A percentile compares a stretch with the other conserved stretches of the same genome.
phyloP scores from a whole-genome alignment of 2,797 vertebrate genomes.

The Eurystomus glaucurus region DNA sequence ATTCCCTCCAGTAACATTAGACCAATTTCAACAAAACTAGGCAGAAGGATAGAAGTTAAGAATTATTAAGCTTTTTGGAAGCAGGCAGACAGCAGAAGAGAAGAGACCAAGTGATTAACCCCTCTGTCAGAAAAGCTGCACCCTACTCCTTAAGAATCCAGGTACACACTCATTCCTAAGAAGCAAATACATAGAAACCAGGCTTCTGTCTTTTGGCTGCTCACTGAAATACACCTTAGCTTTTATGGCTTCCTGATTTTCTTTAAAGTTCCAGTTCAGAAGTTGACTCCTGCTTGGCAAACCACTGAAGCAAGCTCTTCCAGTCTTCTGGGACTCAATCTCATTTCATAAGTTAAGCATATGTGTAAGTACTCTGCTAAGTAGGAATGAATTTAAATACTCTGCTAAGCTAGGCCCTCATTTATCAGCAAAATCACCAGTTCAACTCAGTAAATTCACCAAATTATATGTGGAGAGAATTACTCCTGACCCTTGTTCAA shows the following conservation, averaged over 20 bases:
- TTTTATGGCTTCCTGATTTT: neutral
- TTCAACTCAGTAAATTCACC: neutral
- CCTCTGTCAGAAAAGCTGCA: neutral
- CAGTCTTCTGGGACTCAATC: neutral
- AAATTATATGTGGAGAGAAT: neutral
- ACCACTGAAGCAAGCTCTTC: neutral
- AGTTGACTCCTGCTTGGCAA: neutral
- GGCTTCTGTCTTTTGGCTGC: neutral
- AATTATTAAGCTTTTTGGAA: neutral
- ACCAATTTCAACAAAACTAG: neutral
- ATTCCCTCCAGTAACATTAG: neutral
- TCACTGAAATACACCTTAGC: neutral
- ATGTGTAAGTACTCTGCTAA: neutral
- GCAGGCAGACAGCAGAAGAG: neutral
- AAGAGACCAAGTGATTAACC: neutral
- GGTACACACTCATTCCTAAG: fast-evolving
- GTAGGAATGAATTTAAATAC: neutral
- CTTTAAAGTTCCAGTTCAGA: neutral
- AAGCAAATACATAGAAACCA: neutral
- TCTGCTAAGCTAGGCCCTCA: slow-evolving; percentile 20
- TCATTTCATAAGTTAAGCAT: neutral
- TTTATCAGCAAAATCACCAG: neutral
- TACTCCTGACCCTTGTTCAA: neutral
- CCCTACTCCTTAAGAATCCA: neutral
- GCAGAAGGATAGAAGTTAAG: neutral